A percentile compares a stretch with the other conserved stretches of the same genome.
phyloP scores from a whole-genome alignment of 2,113 vertebrate genomes.

The Sebastes fasciatus region DNA sequence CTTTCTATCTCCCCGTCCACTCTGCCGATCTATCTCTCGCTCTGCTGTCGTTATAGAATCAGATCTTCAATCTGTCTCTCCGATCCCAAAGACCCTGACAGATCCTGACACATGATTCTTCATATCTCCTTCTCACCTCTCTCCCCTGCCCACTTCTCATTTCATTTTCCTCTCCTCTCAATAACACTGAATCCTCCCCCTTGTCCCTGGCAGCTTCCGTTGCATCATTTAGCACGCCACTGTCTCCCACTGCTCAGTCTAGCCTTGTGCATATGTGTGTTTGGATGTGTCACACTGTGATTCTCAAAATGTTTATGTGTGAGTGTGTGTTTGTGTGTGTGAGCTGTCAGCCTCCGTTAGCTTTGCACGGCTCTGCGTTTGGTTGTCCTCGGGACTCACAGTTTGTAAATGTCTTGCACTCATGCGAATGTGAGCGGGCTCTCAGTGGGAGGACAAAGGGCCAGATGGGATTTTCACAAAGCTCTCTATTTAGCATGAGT shows the following conservation, averaged over 20 bases:
- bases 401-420: conserved; percentile 44
- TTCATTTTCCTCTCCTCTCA: conserved; percentile 31
- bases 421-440: conserved; percentile 46
- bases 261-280: conserved; percentile 37
- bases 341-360: conserved; percentile 51
- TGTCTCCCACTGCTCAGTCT: conserved; percentile 24
- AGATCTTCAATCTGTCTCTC: conserved; percentile 43
- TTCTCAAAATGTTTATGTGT: conserved; percentile 36
- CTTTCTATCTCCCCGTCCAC: background rate
- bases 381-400: conserved; percentile 34
- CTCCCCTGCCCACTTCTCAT: conserved; percentile 6
- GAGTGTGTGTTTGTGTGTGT: conserved; percentile 25
- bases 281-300: conserved; percentile 35
- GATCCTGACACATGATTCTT: conserved; percentile 56
- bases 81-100: conserved; percentile 41
- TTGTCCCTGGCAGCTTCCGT: conserved; percentile 34
- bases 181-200: conserved; percentile 1
- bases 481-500: conserved; percentile 59
- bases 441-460: conserved; percentile 54
- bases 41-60: conserved; percentile 34
- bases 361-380: conserved; percentile 28
- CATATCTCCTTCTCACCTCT: conserved; percentile 33
- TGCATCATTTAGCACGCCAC: conserved; percentile 57
- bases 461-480: conserved; percentile 66
- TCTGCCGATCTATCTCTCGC: conserved; percentile 17